phyloP scores from a whole-genome alignment of 2,113 vertebrate genomes.

The Himantopus leucocephalus region DNA sequence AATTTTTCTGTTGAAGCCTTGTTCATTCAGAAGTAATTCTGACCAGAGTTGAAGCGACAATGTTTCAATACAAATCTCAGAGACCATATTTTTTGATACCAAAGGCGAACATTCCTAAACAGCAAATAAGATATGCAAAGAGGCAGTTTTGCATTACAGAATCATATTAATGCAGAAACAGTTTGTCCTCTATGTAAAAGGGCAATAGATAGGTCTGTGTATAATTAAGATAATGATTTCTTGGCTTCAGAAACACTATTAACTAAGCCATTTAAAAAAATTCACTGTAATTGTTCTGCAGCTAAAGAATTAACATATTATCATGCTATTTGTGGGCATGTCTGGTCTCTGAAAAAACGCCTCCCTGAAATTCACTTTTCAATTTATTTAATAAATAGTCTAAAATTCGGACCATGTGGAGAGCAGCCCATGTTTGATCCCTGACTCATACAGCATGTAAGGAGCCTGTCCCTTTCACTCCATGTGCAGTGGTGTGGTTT shows the following conservation, averaged over 20 bases:
- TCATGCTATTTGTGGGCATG: not conserved
- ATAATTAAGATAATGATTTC: constrained; percentile 79
- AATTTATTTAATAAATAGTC: not conserved
- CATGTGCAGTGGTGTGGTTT: too few relatives aligned
- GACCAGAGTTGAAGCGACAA: not conserved
- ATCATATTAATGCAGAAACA: constrained; percentile 35
- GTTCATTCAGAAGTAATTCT: not conserved
- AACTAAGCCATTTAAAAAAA: constrained; percentile 54
- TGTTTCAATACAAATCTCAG: not conserved
- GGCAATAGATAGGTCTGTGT: constrained; percentile 50
- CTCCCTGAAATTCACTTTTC: not conserved
- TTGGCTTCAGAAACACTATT: constrained; percentile 69
- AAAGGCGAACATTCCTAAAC: not conserved
- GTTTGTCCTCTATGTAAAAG: constrained; percentile 31
- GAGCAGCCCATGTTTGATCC: not conserved
- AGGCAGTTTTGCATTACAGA: not conserved
- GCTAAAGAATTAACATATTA: constrained; percentile 54
- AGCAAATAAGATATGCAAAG: not conserved
- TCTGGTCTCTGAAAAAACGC: not conserved
- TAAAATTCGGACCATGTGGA: not conserved
- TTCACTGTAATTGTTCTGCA: not conserved
- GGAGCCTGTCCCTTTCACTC: not conserved
- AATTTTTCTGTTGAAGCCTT: not conserved
- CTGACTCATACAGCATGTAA: not conserved
- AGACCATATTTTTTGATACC: not conserved